phyloP scores from a whole-genome alignment of 1,140 invertebrate species.

The Lamellibrachia luymesi region DNA sequence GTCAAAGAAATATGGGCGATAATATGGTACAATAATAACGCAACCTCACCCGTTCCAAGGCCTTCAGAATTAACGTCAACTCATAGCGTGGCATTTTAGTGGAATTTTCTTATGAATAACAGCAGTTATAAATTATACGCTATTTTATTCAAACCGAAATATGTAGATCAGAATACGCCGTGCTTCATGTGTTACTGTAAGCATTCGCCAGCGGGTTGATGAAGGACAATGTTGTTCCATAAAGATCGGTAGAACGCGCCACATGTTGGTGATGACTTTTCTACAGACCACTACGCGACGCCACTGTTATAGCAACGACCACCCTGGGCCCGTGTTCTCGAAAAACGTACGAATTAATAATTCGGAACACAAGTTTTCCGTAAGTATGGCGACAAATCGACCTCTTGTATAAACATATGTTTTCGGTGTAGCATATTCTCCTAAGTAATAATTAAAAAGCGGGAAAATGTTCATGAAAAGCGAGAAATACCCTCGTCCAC shows the following conservation, averaged over 20 bases:
- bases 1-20: background rate
- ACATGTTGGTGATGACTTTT: background rate
- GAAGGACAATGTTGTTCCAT: background rate
- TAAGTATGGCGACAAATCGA: no score
- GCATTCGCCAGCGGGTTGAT: background rate
- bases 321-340: background rate
- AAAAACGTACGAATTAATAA: no score
- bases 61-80: constrained; percentile 20
- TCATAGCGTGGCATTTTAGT: constrained; percentile 21
- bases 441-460: no score
- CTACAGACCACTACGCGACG: background rate
- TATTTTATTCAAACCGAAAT: background rate
- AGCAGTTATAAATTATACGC: background rate
- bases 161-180: background rate
- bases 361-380: no score
- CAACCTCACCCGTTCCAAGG: constrained; percentile 22
- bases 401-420: no score
- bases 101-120: background rate
- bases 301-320: background rate
- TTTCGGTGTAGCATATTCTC: no score
- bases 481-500: no score
- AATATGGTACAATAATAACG: constrained; percentile 10
- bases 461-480: no score
- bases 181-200: background rate
- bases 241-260: background rate